Conservation (phyloP, 2,113 vertebrate species). For the Eira barbara region DNA sequence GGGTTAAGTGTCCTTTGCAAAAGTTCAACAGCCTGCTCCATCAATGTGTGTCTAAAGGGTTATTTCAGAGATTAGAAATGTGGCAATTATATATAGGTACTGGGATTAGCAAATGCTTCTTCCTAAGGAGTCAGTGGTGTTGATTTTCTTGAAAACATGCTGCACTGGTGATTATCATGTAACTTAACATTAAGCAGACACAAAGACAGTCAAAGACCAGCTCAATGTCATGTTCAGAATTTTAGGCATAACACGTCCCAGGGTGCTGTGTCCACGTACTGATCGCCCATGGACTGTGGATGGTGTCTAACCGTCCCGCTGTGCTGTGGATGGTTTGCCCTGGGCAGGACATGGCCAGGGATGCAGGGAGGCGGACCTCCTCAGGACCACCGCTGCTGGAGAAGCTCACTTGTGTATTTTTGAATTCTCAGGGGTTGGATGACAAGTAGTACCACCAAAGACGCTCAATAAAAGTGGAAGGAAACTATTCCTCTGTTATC, state of each 20-base stretch:
- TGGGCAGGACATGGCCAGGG: too few relatives aligned
- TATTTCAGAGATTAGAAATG: neutral
- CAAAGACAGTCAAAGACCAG: neutral
- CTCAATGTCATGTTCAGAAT: neutral
- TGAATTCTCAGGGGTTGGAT: neutral
- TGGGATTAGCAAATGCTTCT: neutral
- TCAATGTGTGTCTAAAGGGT: neutral
- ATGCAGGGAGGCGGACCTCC: too few relatives aligned
- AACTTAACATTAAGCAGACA: neutral
- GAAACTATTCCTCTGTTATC: neutral
- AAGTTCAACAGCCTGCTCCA: slow-evolving; percentile 19
- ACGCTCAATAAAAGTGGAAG: neutral
- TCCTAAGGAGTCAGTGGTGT: neutral
- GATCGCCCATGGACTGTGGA: neutral
- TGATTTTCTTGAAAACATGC: neutral
- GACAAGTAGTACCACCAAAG: neutral
- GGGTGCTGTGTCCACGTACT: rapidly evolving
- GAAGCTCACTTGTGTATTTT: neutral
- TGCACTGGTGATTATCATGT: neutral
- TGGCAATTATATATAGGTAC: neutral
- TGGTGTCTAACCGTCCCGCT: neutral
- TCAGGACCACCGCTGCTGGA: neutral
- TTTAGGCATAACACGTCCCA: rapidly evolving
- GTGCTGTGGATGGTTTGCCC: rapidly evolving
- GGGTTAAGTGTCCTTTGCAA: slow-evolving; percentile 8